These are phyloP conservation scores for Asobara japonica DNA, from an alignment of 1,140 invertebrate species.

Conservation along the genomic window DNA sequence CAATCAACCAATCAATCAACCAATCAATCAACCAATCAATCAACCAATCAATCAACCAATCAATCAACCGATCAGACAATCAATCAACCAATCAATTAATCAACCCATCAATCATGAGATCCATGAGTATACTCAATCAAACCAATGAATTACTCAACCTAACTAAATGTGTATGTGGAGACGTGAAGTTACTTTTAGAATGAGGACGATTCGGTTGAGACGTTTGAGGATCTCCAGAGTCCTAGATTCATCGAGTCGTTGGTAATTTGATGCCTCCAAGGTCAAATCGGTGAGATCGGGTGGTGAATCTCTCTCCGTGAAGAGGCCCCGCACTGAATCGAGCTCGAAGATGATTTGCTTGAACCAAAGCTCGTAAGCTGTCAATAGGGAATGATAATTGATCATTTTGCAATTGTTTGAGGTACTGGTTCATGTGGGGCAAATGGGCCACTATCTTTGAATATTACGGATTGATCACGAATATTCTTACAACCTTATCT, in stretches of 20 bases:
- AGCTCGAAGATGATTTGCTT: conserved; percentile 98
- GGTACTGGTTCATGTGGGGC: no score
- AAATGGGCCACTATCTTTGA: no score
- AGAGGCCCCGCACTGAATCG: conserved; percentile 88
- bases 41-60: no score
- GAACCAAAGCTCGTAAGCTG: conserved; percentile 99
- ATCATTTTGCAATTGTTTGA: no score
- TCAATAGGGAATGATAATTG: conserved; percentile 36
- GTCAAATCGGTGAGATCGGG: conserved; percentile 22
- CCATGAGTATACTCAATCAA: not conserved
- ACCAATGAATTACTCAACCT: no score
- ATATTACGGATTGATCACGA: no score
- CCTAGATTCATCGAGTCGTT: conserved; percentile 87
- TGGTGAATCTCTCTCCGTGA: conserved; percentile 66
- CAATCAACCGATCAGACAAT: no score
- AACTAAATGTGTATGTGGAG: no score
- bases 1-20: no score
- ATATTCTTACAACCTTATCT: no score
- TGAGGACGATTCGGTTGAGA: conserved; percentile 90
- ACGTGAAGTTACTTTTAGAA: conserved; percentile 91
- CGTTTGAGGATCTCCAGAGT: conserved; percentile 93
- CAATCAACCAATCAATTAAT: no score
- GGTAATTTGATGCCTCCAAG: conserved; percentile 25
- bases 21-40: no score
- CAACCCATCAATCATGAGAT: not conserved